Evolutionary conservation across 2,888 invertebrate genomes (phyloP).

Genomic region (Dioctria rufipes): DNA sequence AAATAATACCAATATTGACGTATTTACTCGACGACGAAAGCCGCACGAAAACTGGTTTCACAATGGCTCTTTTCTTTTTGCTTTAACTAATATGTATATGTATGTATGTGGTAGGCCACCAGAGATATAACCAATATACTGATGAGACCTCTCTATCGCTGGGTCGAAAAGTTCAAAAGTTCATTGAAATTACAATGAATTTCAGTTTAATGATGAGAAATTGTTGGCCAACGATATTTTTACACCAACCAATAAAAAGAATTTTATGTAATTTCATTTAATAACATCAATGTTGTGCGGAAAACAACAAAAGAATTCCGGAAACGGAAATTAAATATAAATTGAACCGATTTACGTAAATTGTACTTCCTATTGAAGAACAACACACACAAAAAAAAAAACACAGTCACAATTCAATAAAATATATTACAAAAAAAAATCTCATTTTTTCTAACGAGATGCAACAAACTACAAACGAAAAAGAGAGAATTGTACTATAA

Average conservation of each 20-base stretch:
- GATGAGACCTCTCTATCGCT: neutral
- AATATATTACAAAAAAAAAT: neutral
- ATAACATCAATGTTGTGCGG: neutral
- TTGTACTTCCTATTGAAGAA: neutral
- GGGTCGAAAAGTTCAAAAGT: neutral
- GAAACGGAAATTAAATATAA: neutral
- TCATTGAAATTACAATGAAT: too few species aligned
- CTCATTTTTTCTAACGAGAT: constrained; percentile 1
- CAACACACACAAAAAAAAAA: neutral
- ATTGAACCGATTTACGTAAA: constrained; percentile 2
- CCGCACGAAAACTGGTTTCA: too few species aligned
- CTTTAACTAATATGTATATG: too few species aligned
- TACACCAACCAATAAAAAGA: neutral
- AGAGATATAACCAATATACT: too few species aligned
- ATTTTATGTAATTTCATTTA: neutral
- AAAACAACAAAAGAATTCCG: neutral
- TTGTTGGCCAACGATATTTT: neutral
- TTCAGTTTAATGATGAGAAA: neutral
- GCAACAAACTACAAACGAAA: constrained; percentile 9
- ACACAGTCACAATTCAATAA: neutral
- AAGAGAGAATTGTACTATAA: neutral
- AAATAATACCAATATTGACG: too few species aligned
- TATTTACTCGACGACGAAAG: too few species aligned
- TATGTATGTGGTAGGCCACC: too few species aligned
- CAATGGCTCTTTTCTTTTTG: too few species aligned